These are phyloP conservation scores for Irena cyanogastra DNA, from an alignment of 2,113 vertebrate species.

Conservation along the genomic window DNA sequence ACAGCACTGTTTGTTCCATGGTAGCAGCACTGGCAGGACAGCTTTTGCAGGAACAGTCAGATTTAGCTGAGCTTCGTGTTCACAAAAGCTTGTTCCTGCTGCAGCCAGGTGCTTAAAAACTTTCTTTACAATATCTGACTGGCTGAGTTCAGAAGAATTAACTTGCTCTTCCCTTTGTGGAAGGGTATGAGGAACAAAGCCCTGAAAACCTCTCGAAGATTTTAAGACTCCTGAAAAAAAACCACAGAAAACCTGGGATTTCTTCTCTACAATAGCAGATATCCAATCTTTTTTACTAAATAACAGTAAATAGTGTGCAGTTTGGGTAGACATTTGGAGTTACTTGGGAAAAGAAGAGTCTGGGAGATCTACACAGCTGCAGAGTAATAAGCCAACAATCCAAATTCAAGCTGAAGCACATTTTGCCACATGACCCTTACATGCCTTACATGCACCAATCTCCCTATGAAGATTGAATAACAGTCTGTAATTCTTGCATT, in stretches of 20 bases:
- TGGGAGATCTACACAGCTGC: not conserved
- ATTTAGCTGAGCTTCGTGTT: not conserved
- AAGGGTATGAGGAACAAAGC: not conserved
- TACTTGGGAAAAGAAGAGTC: not conserved
- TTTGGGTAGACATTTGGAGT: not conserved
- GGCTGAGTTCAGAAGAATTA: not conserved
- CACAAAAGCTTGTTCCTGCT: not conserved
- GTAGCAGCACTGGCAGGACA: not conserved
- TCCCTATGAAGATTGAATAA: not conserved
- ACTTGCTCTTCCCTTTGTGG: not conserved
- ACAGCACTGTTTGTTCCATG: not conserved
- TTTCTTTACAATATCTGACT: not conserved
- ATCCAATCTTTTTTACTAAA: not conserved
- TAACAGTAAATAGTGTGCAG: not conserved
- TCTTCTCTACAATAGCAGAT: not conserved
- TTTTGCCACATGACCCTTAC: not conserved
- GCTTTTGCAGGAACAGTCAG: not conserved
- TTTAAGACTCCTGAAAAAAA: not conserved
- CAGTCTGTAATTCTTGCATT: not conserved
- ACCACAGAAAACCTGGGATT: not conserved
- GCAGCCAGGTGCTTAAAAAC: not conserved
- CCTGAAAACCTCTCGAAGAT: not conserved
- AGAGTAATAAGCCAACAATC: not conserved
- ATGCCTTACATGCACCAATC: not conserved
- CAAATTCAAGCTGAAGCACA: not conserved